Conservation (phyloP, 2,888 invertebrate species). For the Congeria kusceri region DNA sequence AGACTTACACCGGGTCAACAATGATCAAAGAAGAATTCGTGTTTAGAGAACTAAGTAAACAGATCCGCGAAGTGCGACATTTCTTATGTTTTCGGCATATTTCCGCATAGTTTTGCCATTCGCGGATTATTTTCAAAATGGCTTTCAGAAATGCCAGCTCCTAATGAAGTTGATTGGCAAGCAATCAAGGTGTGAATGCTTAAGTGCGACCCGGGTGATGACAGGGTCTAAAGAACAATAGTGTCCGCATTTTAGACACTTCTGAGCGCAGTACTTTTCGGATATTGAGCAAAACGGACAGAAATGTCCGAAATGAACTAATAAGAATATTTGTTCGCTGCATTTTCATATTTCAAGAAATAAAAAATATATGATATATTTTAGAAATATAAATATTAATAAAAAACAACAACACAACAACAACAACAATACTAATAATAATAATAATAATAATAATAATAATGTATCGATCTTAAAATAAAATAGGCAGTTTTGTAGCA, state of each 20-base stretch:
- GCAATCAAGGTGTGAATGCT: background rate
- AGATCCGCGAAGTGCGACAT: conserved; percentile 21
- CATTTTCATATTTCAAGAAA: too few species aligned
- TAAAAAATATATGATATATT: too few species aligned
- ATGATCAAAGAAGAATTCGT: conserved; percentile 22
- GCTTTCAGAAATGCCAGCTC: background rate
- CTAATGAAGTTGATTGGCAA: background rate
- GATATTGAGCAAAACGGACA: too few species aligned
- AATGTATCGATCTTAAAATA: background rate
- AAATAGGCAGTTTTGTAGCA: background rate
- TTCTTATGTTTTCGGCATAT: conserved; percentile 1
- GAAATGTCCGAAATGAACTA: too few species aligned
- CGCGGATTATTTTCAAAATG: conserved; percentile 11
- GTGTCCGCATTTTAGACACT: background rate
- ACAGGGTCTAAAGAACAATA: background rate
- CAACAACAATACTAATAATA: background rate
- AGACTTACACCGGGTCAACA: conserved; percentile 29
- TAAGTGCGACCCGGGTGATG: background rate
- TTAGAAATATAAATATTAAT: background rate
- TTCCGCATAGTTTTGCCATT: conserved; percentile 22
- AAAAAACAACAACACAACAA: background rate
- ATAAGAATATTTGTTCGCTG: background rate
- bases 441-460: conserved; percentile 23
- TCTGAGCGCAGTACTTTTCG: conserved; percentile 1
- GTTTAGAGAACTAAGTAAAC: conserved; percentile 39